A percentile compares a stretch with the other conserved stretches of the same genome.
These are phyloP conservation scores for Nipponacmea schrenckii DNA, from an alignment of 2,888 invertebrate species.

Conservation along the genomic window DNA sequence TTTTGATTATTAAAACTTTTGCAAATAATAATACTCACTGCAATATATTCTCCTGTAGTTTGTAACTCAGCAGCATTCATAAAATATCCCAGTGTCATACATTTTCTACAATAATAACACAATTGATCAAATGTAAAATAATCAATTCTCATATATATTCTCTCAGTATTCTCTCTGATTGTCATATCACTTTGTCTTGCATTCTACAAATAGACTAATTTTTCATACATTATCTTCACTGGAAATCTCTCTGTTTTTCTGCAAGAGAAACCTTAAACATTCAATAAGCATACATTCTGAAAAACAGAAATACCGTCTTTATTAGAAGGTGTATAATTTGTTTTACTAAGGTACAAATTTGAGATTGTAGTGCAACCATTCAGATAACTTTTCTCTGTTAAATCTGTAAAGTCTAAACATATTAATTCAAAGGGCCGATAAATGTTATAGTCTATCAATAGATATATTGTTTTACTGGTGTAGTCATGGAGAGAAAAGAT, in stretches of 20 bases:
- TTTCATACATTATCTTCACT: background rate
- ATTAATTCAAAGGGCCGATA: too few species aligned
- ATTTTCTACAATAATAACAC: conserved; percentile 73
- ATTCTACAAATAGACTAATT: background rate
- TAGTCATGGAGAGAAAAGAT: too few species aligned
- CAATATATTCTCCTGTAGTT: conserved; percentile 78
- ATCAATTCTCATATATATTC: background rate
- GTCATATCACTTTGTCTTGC: background rate
- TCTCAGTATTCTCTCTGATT: too few species aligned
- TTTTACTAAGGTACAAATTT: too few species aligned
- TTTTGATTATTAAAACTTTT: background rate
- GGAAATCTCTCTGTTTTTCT: background rate
- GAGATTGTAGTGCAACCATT: too few species aligned
- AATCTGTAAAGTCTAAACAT: too few species aligned
- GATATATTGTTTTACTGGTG: background rate
- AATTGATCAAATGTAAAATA: too few species aligned
- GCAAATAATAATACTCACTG: conserved; percentile 70
- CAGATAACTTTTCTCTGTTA: too few species aligned
- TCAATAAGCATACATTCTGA: too few species aligned
- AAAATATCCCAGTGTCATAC: conserved; percentile 83
- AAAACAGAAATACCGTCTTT: too few species aligned
- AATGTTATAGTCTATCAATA: background rate
- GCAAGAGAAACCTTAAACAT: too few species aligned
- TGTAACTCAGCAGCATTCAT: conserved; percentile 87
- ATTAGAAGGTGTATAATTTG: too few species aligned